Base-by-base conservation (phyloP, 2,888 invertebrate genomes). In the Tryphoninae sp. region DNA sequence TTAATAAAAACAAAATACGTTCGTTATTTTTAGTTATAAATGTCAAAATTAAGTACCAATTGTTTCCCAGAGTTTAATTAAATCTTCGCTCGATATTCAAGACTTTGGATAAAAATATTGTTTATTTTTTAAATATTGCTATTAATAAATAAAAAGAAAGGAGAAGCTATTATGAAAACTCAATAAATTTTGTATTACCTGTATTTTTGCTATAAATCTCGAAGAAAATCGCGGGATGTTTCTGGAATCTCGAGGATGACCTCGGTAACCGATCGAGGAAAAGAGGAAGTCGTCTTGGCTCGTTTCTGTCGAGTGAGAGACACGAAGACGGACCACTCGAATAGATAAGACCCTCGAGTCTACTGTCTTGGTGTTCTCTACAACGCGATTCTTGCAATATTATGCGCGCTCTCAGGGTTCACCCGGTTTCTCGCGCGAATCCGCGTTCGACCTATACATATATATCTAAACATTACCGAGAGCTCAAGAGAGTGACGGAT, bases 301-400 rank as follows among this genome's bases (percentile, higher is more conserved):
- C 42, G 22, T 65, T 62, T 19, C 64, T 49, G 23, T 65, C 13
- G n/a, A 49, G 45, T 1, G 22, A 51, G 22, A 64, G 45, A 64
- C 64, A 22, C 58, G 58, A 42, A 65, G 65, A 65, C 33, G 23
- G 13, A 13, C 23, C 11, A 45, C 11, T 13, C 45, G 45, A 9
- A 19, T 11, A 45, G 64, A 64, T 45, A 64, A 64, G 22, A 64
- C 11, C 42, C 19, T 42, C 64, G 45, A 45, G 45, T 13, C 13
- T 45, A 2, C 45, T 26, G 2, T 11, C 2, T 13, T 13, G 2
- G 45, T 13, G 9, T 45, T 2, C 13, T 9, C 45, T 11, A 40
- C 42, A 62, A 62, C 45, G 45, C 42, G 64, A 64, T 64, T 45
- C 45, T 64, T 45, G 64, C 42, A 45, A 64, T 64, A 45, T 49